Percentiles rank a stretch among this genome's conserved stretches.
These are phyloP conservation scores for Hydrocynus forskahlii DNA, from an alignment of 2,797 vertebrate genomes.

Conservation along the genomic window DNA sequence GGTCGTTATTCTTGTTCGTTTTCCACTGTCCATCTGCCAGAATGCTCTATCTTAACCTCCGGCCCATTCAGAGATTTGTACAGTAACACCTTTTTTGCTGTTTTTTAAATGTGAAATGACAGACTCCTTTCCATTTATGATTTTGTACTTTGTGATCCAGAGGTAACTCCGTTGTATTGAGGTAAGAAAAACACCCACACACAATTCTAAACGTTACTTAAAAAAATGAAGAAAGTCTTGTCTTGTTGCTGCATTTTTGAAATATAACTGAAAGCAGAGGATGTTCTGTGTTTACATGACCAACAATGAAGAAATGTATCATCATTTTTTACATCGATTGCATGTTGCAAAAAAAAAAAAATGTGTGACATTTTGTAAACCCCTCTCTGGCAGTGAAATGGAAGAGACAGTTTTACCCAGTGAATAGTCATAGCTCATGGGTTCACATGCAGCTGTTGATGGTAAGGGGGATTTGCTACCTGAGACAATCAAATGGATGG, in stretches of 20 bases:
- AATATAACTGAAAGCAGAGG: slow-evolving; percentile 4
- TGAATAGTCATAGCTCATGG: background rate
- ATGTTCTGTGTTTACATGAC: background rate
- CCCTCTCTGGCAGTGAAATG: background rate
- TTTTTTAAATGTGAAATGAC: slow-evolving; percentile 9
- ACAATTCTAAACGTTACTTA: background rate
- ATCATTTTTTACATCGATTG: background rate
- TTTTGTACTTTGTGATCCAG: background rate
- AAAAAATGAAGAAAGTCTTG: background rate
- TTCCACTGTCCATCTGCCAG: background rate
- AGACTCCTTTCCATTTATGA: background rate
- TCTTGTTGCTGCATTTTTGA: background rate
- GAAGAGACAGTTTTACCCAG: background rate
- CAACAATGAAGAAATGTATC: background rate
- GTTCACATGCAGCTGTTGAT: background rate
- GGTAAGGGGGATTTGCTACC: background rate
- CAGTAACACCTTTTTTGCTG: background rate
- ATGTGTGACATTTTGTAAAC: background rate
- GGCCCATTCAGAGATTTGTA: background rate
- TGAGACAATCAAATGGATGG: slow-evolving; percentile 2
- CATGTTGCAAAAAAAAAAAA: background rate
- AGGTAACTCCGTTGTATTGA: no score
- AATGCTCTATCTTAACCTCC: background rate
- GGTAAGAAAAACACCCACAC: background rate
- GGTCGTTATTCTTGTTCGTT: background rate